Base-by-base conservation (phyloP, 2,888 invertebrate species). In the Eristalis pertinax region DNA sequence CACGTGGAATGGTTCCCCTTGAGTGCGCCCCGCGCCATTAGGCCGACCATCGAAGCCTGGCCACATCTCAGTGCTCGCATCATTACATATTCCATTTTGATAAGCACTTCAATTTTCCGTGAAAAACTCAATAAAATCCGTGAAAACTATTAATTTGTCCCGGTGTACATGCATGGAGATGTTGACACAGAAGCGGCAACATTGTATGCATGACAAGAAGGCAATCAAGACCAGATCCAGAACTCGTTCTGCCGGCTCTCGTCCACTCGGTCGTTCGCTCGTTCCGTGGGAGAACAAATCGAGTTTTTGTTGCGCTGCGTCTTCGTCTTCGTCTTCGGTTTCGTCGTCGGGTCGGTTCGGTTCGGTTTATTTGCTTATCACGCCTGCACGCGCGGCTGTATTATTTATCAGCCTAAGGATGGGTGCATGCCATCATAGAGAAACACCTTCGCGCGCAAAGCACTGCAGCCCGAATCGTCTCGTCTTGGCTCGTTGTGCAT, bases 141-240 rank as follows among this genome's bases (percentile, higher is more conserved):
- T 63, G 72, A 85, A 77, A 85, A 81, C 81, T 85, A 85, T 77
- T 81, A 85, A 81, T 81, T 32, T 11, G 70, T 43, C 41, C 24
- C 43, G 85, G 81, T 69, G 35, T 73, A 43, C 56, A 80, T 84
- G 64, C 69, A 73, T 32, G 32, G 63, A 19, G n/a, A 64, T 81
- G 58, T 81, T 80, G 81, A 81, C 85, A 81, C 69, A 73, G 43
- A 58, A 41, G 41, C n/a, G 64, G 72, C 43, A 50, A 50, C 69
- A 64, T 50, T 62, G 38, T 60, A 60, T 77, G 85, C 76, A 85
- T 81, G 73, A 50, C 73, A 85, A 80, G 43, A 19, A 58, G 32
- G 63, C 58, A 13, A 70, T 19, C 38, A 43, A 41, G 74, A 38
- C 74, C n/a, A 67, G 35, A 43, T 56, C 13, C 11, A 38, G 22